These are phyloP conservation scores for Acanthoscelides obtectus DNA, from an alignment of 2,888 invertebrate genomes.

Conservation along the genomic window DNA sequence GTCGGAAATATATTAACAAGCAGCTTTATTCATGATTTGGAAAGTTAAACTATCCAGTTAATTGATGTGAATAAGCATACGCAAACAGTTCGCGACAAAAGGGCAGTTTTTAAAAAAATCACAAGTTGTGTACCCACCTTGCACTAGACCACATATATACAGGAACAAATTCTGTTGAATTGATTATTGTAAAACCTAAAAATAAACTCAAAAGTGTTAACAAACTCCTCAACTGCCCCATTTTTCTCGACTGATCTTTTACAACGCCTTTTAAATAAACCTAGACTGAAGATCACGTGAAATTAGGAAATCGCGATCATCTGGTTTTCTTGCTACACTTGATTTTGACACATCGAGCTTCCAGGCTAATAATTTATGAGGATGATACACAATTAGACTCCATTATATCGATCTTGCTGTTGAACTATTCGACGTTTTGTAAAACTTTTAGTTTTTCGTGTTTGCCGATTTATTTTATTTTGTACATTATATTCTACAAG, in stretches of 20 bases:
- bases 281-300: background rate
- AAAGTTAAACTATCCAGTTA: background rate
- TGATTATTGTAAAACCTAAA: slow-evolving; percentile 19
- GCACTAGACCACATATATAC: slow-evolving; percentile 43
- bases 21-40: background rate
- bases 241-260: background rate
- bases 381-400: background rate
- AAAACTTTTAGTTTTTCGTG: too few relatives aligned
- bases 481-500: too few relatives aligned
- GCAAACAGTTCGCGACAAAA: background rate
- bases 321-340: background rate
- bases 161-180: slow-evolving; percentile 41
- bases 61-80: background rate
- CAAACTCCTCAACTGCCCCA: background rate
- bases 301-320: background rate
- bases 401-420: background rate
- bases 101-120: slow-evolving; percentile 3
- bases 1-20: background rate
- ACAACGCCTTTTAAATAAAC: background rate
- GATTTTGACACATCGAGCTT: background rate
- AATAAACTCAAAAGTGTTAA: slow-evolving; percentile 1
- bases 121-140: slow-evolving; percentile 30
- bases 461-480: too few relatives aligned
- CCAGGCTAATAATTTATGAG: background rate
- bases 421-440: background rate